Evolutionary conservation across 2,113 vertebrate species (phyloP).

Genomic region (Apodemus sylvaticus): DNA sequence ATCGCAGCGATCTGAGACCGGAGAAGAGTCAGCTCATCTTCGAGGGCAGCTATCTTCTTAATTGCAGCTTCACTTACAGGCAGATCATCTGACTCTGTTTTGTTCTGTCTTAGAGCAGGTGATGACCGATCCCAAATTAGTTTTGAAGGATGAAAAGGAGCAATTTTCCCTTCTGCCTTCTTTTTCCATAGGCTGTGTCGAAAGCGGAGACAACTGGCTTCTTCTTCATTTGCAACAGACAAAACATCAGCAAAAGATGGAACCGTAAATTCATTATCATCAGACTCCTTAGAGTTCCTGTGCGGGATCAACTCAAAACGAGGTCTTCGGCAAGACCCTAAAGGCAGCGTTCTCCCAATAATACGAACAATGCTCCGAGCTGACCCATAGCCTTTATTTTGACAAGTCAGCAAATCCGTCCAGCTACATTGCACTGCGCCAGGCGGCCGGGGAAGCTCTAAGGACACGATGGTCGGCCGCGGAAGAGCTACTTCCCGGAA

Average conservation of each 20-base stretch:
- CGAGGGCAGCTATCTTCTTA: slow-evolving; percentile 93
- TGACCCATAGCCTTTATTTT: no score
- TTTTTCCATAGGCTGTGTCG: slow-evolving; percentile 73
- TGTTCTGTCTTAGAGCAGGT: slow-evolving; percentile 15
- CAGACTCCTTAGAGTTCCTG: slow-evolving; percentile 55
- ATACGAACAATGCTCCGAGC: no score
- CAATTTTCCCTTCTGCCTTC: slow-evolving; percentile 55
- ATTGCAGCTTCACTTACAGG: slow-evolving; percentile 85
- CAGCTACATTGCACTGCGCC: no score
- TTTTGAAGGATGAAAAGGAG: not conserved
- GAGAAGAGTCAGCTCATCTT: slow-evolving; percentile 91
- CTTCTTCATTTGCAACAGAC: slow-evolving; percentile 90
- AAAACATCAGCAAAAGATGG: slow-evolving; percentile 93
- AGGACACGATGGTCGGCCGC: no score
- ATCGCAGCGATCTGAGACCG: slow-evolving; percentile 94
- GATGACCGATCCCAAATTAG: slow-evolving; percentile 8
- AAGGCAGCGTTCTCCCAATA: no score
- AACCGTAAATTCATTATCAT: slow-evolving; percentile 74
- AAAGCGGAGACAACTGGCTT: slow-evolving; percentile 85
- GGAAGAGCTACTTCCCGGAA: no score
- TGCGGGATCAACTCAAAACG: slow-evolving; percentile 88
- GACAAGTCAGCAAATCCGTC: no score
- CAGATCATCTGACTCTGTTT: not conserved
- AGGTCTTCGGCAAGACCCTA: slow-evolving; percentile 88
- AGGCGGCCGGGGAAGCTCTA: no score